Base-by-base conservation (phyloP, 1,140 invertebrate genomes). In the Scaptomyza montana region DNA sequence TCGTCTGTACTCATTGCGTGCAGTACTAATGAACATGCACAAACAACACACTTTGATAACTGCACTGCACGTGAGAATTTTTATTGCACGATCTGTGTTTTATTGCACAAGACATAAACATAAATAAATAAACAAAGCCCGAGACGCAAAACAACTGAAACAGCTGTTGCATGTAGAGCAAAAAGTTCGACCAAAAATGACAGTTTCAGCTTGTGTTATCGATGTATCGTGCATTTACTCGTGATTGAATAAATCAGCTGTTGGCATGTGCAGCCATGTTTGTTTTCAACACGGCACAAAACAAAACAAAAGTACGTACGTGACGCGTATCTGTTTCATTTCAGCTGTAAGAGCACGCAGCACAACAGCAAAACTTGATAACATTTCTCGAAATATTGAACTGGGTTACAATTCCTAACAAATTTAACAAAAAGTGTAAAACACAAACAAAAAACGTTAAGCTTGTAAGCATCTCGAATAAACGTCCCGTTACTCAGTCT, bases 1-100 rank as follows among this genome's bases (percentile, higher is more conserved):
- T 89, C 85, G 41, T 84, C 80, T 25, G 82, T 77, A 59, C 84
- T 90, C 89, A 90, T 90, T 67, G 41, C 47, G 19, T 16, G 6
- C 13, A 25, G 49, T 36, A 65, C 63, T 36, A 63, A 63, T 59
- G 43, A 49, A 62, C 19, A 36, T 45, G 41, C 56, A 59, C 50
- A 54, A 50, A 57, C 60, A 41, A 51, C 33, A 45, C 46, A 47
- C 54, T 53, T 33, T 8, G 28, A 28, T 28, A 30, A 16, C 12
- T n/a, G 50, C 30, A 56, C 59, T 33, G 36, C 43, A 61, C 63
- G n/a, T 49, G 46, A 28, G 49, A 49, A 49, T 46, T 30, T 49
- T 56, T 64, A 56, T 36, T 43, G 45, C 33, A 60, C 60, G 49
- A 61, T 4, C n/a, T 43, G 12, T 43, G 10, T 36, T 36, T 9